phyloP scores from a whole-genome alignment of 2,797 vertebrate genomes.

The Phylloscopus collybita region DNA sequence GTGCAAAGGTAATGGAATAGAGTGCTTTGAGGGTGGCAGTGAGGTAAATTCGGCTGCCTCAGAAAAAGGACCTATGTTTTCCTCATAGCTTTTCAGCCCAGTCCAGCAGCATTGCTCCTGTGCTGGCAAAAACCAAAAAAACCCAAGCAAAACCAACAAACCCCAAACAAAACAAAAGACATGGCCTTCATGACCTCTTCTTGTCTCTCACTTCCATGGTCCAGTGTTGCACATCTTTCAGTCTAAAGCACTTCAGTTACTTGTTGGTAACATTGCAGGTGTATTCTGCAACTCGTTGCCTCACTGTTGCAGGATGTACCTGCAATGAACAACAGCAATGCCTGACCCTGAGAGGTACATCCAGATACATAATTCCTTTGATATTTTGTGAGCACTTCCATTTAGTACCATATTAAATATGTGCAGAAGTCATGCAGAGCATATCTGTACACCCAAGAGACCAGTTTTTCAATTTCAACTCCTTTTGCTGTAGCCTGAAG shows the following conservation, averaged over 20 bases:
- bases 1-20: neutral
- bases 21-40: neutral
- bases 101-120: rapidly evolving
- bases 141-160: too few relatives aligned
- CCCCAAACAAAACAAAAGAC: too few relatives aligned
- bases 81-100: neutral
- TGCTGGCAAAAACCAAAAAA: neutral
- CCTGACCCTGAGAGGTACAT: neutral
- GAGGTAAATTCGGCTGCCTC: neutral
- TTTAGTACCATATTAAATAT: neutral
- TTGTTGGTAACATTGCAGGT: neutral
- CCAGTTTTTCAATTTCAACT: neutral
- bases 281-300: neutral
- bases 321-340: neutral
- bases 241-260: neutral
- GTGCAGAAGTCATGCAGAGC: neutral
- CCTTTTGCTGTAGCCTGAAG: neutral
- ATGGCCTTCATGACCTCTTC: neutral
- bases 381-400: neutral
- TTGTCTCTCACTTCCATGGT: neutral
- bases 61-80: neutral
- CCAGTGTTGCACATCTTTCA: neutral
- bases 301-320: neutral
- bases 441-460: neutral
- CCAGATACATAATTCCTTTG: neutral